Base-by-base conservation (phyloP, 1,140 invertebrate genomes). In the Episyrphus balteatus region DNA sequence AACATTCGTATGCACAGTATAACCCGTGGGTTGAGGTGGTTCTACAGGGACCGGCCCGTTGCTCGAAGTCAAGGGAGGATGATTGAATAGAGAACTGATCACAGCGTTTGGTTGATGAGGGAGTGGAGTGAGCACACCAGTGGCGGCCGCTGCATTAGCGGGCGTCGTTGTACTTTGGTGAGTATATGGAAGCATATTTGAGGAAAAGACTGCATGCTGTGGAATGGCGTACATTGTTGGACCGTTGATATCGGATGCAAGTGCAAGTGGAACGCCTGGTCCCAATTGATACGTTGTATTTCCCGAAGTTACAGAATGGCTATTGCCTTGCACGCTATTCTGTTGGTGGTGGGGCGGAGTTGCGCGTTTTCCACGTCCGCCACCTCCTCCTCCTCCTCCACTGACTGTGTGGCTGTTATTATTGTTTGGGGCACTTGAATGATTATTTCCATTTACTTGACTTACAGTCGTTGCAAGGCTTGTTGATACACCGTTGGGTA, bases 141-240 rank as follows among this genome's bases (percentile, higher is more conserved):
- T 44, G 38, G 52, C 53, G 13, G 50, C 51, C 9, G 55, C 47
- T 39, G 51, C 51, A 19, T 55, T 49, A 32, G 55, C 55, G 26
- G 60, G 38, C 32, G 21, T 26, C 21, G 21, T 26, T 26, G 21
- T 26, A 26, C 21, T 26, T 26, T 26, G 42, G 11, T 34, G 44
- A 18, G 59, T 54, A 44, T 68, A 68, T 11, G 65, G 65, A 39
- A 67, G 62, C 48, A 68, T 55, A 46, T 63, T 65, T 34, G 62
- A 61, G 42, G 64, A 62, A 51, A 67, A 62, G 45, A 67, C 53
- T n/a, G 64, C 57, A 44, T 64, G 62, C 44, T 64, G 63, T 5
- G 62, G 64, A 45, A 68, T 40, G n/a, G 64, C 59, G 40, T 66
- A 65, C 57, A 54, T 63, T 53, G 8, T 43, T 32, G 65, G 52